A percentile compares a stretch with the other conserved stretches of the same genome.
Evolutionary conservation across 1,140 invertebrate species (phyloP).

Genomic region (Drosophila prosaltans): DNA sequence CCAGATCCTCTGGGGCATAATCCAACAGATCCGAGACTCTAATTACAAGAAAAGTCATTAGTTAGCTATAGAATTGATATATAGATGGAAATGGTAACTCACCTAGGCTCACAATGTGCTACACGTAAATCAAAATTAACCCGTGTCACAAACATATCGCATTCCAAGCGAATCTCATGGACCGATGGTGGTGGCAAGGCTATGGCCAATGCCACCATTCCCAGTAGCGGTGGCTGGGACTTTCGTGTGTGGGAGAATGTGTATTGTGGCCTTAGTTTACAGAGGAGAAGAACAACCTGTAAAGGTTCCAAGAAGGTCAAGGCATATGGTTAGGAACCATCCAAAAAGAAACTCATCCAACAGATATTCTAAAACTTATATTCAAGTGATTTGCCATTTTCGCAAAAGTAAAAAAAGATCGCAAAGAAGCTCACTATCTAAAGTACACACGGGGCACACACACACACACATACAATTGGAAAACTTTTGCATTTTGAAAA

Average conservation of each 20-base stretch:
- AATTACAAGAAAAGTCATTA: not conserved
- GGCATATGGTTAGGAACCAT: slow-evolving; percentile 13
- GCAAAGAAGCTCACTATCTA: too few relatives aligned
- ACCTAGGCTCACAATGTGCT: slow-evolving; percentile 98
- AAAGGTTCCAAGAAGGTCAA: slow-evolving; percentile 39
- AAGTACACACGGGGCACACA: too few relatives aligned
- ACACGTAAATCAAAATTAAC: slow-evolving; percentile 98
- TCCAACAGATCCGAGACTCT: slow-evolving; percentile 97
- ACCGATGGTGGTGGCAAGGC: slow-evolving; percentile 97
- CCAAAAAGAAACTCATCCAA: too few relatives aligned
- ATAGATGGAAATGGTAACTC: slow-evolving; percentile 67
- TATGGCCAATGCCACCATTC: slow-evolving; percentile 97
- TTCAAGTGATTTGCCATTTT: too few relatives aligned
- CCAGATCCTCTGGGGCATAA: slow-evolving; percentile 96
- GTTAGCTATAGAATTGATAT: slow-evolving; percentile 29
- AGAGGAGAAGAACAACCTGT: slow-evolving; percentile 96
- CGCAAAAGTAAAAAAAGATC: too few relatives aligned
- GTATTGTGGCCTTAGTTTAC: slow-evolving; percentile 94
- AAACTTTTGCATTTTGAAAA: too few relatives aligned
- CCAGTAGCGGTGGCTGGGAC: slow-evolving; percentile 91
- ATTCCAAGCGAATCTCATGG: slow-evolving; percentile 97
- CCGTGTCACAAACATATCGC: slow-evolving; percentile 98
- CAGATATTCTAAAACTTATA: not conserved
- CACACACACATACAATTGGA: too few relatives aligned
- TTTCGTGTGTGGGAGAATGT: slow-evolving; percentile 95